Percentiles rank a stretch among this genome's conserved stretches.
These are phyloP conservation scores for Drosophila miranda DNA, from an alignment of 1,140 invertebrate species.

Conservation along the genomic window DNA sequence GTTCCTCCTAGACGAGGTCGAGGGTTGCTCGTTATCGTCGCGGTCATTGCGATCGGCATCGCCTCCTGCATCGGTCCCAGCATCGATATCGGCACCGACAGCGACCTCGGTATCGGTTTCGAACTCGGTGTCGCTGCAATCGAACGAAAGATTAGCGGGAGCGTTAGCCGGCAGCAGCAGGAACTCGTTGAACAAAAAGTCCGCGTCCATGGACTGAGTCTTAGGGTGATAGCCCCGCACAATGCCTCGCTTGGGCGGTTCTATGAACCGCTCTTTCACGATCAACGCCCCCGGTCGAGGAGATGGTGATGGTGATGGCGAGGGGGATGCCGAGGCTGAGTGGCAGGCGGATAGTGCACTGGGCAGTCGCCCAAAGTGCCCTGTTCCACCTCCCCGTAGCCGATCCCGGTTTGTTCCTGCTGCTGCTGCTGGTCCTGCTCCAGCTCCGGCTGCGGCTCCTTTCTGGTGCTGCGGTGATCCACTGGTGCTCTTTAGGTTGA, in stretches of 20 bases:
- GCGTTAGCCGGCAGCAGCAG: constrained; percentile 61
- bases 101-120: constrained; percentile 16
- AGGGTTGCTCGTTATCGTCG: not conserved
- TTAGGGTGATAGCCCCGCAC: constrained; percentile 83
- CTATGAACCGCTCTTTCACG: constrained; percentile 83
- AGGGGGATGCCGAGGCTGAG: constrained; percentile 17
- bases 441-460: not conserved
- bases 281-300: constrained; percentile 80
- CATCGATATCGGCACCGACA: not conserved
- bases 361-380: constrained; percentile 19
- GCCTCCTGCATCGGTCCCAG: too few species aligned
- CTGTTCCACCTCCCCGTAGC: not conserved
- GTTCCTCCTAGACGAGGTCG: constrained; percentile 2
- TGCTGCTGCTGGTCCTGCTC: not conserved
- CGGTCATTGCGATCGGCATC: too few species aligned
- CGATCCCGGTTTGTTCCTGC: constrained; percentile 14
- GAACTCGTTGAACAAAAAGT: constrained; percentile 78
- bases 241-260: constrained; percentile 83
- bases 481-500: constrained; percentile 66
- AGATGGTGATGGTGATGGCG: constrained; percentile 18
- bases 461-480: constrained; percentile 54
- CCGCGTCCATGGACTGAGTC: constrained; percentile 77
- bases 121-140: constrained; percentile 18
- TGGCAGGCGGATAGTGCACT: constrained; percentile 30
- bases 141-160: constrained; percentile 33